Evolutionary conservation across 2,797 vertebrate species (phyloP).

Genomic region (Periparus ater): DNA sequence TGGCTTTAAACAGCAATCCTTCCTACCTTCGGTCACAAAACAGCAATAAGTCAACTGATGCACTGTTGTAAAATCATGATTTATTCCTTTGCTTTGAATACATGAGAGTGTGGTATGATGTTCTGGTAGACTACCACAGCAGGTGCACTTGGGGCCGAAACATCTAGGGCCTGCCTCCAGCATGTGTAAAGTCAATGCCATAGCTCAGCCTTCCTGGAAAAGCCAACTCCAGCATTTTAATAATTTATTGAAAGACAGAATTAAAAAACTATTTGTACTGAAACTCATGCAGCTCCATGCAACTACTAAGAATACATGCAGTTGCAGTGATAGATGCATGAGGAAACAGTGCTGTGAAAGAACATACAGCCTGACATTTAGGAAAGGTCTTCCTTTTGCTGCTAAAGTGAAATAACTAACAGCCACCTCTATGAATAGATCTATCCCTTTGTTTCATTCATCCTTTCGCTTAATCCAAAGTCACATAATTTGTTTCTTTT

Average conservation of each 20-base stretch:
- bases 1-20: conserved; percentile 86
- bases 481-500: conserved; percentile 13
- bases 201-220: conserved; percentile 11
- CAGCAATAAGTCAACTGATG: conserved; percentile 93
- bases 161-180: conserved; percentile 80
- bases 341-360: neutral
- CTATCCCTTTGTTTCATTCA: conserved; percentile 30
- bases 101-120: conserved; percentile 77
- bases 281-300: neutral
- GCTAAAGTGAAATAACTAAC: neutral
- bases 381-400: neutral
- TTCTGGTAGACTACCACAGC: conserved; percentile 83
- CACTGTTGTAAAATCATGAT: conserved; percentile 93
- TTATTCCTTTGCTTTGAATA: conserved; percentile 91
- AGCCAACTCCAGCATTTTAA: conserved; percentile 21
- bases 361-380: neutral
- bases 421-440: neutral
- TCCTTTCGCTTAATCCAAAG: neutral
- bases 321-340: neutral
- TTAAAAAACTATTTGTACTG: conserved; percentile 8
- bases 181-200: conserved; percentile 77
- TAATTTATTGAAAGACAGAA: conserved; percentile 29
- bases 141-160: conserved; percentile 82
- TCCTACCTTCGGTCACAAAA: conserved; percentile 88
- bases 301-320: conserved; percentile 24